Evolutionary conservation across 2,888 invertebrate genomes (phyloP).

Genomic region (Tipula vernalis): DNA sequence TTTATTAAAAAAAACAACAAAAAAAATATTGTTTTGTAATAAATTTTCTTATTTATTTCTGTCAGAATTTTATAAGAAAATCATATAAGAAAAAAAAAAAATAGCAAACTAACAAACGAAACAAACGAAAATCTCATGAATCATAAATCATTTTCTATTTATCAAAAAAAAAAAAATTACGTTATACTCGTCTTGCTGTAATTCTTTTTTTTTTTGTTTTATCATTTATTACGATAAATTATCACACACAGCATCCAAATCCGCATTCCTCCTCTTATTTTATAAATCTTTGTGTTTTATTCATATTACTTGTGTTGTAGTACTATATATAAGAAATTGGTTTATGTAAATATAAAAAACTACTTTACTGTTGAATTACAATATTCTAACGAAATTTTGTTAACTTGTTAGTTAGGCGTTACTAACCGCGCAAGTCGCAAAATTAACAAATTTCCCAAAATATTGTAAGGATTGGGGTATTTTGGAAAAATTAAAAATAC

Average conservation of each 20-base stretch:
- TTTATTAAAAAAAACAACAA: neutral
- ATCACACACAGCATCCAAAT: neutral
- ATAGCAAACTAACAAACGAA: neutral
- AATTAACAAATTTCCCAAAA: too few species aligned
- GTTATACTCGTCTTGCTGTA: neutral
- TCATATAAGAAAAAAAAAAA: neutral
- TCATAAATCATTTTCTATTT: neutral
- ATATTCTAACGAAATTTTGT: neutral
- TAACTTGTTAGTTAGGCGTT: too few species aligned
- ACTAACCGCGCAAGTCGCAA: too few species aligned
- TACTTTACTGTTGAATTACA: neutral
- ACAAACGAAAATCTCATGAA: neutral
- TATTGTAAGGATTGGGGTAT: too few species aligned
- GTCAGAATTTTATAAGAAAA: neutral
- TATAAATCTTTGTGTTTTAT: neutral
- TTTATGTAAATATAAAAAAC: neutral
- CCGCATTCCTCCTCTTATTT: neutral
- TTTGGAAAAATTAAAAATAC: too few species aligned
- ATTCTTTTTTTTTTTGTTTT: neutral
- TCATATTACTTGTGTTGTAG: neutral
- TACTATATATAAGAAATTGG: neutral
- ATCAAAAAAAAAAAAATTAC: neutral
- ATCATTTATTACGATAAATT: neutral
- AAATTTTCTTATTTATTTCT: neutral
- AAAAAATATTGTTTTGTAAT: neutral